Evolutionary conservation across 2,797 vertebrate genomes (phyloP).

Genomic region (Sebastiscus albofasciatus): DNA sequence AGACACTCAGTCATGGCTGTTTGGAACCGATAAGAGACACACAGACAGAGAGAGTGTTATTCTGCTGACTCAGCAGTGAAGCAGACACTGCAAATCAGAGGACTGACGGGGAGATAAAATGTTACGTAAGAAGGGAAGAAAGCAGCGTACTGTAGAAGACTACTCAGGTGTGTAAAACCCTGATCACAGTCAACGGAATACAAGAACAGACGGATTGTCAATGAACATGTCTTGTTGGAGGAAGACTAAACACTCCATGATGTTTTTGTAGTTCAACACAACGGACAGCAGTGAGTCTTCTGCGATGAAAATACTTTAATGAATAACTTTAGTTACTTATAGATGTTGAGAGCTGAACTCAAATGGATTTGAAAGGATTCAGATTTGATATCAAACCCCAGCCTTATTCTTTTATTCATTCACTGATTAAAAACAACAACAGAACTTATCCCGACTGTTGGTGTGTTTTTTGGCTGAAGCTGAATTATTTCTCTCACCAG

Average conservation of each 20-base stretch:
- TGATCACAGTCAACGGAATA: neutral
- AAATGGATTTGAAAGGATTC: neutral
- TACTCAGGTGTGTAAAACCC: neutral
- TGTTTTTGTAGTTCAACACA: neutral
- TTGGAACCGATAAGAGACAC: constrained; percentile 17
- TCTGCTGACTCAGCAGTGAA: constrained; percentile 42
- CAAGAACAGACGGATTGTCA: neutral
- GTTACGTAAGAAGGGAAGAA: constrained; percentile 28
- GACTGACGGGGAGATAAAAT: neutral
- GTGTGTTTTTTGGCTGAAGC: constrained; percentile 2
- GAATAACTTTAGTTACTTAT: neutral
- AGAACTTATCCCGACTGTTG: neutral
- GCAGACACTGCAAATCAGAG: constrained; percentile 23
- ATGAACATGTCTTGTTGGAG: neutral
- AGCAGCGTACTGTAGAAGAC: neutral
- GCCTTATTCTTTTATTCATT: neutral
- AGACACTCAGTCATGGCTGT: constrained; percentile 9
- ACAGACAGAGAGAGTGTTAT: neutral
- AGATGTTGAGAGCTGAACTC: neutral
- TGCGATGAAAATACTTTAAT: neutral
- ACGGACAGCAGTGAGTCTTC: neutral
- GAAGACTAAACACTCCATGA: neutral
- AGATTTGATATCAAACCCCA: neutral
- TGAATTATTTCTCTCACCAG: constrained; percentile 1
- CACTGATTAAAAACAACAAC: neutral